Base-by-base conservation (phyloP, 1,140 invertebrate species). In the Drosophila erecta region DNA sequence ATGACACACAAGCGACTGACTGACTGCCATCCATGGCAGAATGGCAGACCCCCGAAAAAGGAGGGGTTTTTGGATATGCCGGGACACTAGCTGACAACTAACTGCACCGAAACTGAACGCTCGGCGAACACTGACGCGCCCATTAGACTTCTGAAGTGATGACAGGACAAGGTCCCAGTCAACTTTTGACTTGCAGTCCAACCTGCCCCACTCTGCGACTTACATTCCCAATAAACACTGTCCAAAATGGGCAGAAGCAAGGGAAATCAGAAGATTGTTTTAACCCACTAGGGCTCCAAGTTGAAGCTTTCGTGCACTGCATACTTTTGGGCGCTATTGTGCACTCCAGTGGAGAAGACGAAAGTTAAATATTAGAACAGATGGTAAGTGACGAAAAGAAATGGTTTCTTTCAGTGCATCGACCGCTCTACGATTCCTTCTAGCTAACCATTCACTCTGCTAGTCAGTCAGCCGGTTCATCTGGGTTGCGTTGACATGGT, bases 81-180 rank as follows among this genome's bases (percentile, higher is more conserved):
- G 37, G 20, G 41, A 65, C 41, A 47, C 53, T 47, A 47, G 54
- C 57, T 72, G 73, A 66, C 67, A 65, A 67, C 76, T 76, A 72
- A 76, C 73, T 79, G 67, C 76, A 73, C 67, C 57, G 61, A 78
- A 79, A 72, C 76, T 59, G 69, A 79, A 56, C 69, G 49, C 65
- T 43, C 38, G 44, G 41, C 61, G 54, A 44, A 30, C 55, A 46
- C 41, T 74, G 77, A 59, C 50, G 61, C 78, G 50, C 50, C 78
- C 72, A 71, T 80, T 80, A 76, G 78, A 66, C 67, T 44, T 56
- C 37, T 66, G 40, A 71, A 81, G 72, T 81, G 73, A 62, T 81
- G 79, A 81, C 78, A 81, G 78, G 60, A 62, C 57, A 74, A 65
- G 64, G 67, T 62, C 58, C 41, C 38, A 74, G 71, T 30, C 20